Conservation (phyloP, 2,113 vertebrate species). For the Rhinolophus ferrumequinum region DNA sequence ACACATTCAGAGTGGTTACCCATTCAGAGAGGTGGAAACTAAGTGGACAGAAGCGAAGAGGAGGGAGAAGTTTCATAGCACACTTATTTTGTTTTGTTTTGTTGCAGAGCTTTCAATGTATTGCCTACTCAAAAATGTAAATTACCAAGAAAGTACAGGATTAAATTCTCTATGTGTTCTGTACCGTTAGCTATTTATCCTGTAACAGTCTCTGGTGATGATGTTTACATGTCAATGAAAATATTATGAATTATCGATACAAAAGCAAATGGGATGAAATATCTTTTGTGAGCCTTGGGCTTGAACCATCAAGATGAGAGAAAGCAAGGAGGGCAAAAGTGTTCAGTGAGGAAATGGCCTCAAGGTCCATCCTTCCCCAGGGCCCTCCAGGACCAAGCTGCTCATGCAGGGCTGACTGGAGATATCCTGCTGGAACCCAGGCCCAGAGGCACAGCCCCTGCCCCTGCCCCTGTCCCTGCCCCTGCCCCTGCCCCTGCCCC, state of each 20-base stretch:
- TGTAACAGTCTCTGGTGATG: neutral
- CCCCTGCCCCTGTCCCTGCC: neutral
- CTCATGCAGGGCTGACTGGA: neutral
- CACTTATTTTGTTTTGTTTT: neutral
- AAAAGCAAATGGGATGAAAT: neutral
- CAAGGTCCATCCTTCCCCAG: neutral
- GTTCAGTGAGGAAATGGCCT: neutral
- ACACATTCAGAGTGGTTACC: neutral
- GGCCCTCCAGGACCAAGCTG: neutral
- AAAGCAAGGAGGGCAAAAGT: neutral
- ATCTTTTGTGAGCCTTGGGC: neutral
- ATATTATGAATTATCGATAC: neutral
- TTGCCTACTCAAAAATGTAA: neutral
- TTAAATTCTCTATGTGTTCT: neutral
- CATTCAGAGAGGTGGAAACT: neutral
- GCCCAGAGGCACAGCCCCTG: neutral
- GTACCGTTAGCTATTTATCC: neutral
- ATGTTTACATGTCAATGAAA: conserved; percentile 26
- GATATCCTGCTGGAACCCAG: neutral
- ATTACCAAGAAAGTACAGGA: neutral
- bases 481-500: neutral
- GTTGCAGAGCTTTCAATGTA: conserved; percentile 20
- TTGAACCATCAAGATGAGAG: neutral
- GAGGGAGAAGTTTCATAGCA: neutral
- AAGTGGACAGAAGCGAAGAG: neutral